A percentile compares a stretch with the other conserved stretches of the same genome.
These are phyloP conservation scores for Labeo catla DNA, from an alignment of 2,113 vertebrate genomes.

Conservation along the genomic window DNA sequence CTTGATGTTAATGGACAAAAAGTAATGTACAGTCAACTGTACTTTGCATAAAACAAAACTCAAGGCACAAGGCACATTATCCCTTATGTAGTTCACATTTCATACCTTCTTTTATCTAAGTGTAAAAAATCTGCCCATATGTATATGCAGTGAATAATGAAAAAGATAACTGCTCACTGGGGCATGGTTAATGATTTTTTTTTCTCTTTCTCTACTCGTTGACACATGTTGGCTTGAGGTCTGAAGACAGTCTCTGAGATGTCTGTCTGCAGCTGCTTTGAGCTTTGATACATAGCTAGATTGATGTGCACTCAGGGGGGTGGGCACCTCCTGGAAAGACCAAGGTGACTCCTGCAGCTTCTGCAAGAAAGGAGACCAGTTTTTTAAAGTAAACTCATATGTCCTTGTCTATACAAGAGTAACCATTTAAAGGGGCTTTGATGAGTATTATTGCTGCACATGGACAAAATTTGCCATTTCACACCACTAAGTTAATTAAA, in stretches of 20 bases:
- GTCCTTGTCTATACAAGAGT: neutral
- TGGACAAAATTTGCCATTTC: neutral
- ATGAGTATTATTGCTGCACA: neutral
- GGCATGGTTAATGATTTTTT: neutral
- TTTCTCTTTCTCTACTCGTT: neutral
- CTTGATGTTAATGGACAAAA: neutral
- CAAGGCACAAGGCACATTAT: neutral
- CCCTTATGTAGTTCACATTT: neutral
- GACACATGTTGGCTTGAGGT: slow-evolving; percentile 20
- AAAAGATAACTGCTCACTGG: neutral
- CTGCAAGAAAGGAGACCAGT: neutral
- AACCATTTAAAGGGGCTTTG: neutral
- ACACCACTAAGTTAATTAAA: neutral
- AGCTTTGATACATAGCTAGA: slow-evolving; percentile 11
- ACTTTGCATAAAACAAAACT: neutral
- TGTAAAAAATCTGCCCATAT: neutral
- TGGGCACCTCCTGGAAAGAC: slow-evolving; percentile 2
- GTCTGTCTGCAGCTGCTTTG: slow-evolving; percentile 16
- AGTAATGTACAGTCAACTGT: neutral
- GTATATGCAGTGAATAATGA: neutral
- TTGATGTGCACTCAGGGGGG: slow-evolving; percentile 13
- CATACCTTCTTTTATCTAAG: neutral
- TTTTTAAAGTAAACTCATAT: neutral
- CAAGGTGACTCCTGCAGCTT: slow-evolving; percentile 61
- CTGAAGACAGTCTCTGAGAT: slow-evolving; percentile 14